Evolutionary conservation across 2,797 vertebrate species (phyloP).

Genomic region (Clarias fuscus): DNA sequence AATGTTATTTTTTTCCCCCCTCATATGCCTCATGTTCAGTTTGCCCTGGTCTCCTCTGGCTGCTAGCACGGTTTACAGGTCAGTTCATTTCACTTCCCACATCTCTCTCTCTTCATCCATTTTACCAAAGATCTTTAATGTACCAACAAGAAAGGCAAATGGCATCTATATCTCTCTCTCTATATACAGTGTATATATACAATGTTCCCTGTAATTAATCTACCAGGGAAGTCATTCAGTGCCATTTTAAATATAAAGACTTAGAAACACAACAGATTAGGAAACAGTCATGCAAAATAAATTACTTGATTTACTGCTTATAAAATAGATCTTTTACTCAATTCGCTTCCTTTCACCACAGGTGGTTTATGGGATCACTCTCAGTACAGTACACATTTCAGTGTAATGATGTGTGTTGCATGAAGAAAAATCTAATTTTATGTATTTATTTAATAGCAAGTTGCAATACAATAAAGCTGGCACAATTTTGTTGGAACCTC

Average conservation of each 20-base stretch:
- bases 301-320: constrained; percentile 27
- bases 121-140: constrained; percentile 33
- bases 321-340: constrained; percentile 23
- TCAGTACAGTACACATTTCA: constrained; percentile 5
- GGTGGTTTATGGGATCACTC: not conserved
- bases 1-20: constrained; percentile 37
- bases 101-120: constrained; percentile 23
- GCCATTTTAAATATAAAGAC: constrained; percentile 8
- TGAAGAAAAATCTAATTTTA: not conserved
- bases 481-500: not conserved
- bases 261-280: too few species aligned
- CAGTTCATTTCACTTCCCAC: constrained; percentile 45
- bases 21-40: constrained; percentile 45
- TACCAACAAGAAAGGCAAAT: constrained; percentile 32
- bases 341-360: not conserved
- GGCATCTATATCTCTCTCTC: not conserved
- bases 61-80: constrained; percentile 45
- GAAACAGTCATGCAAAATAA: constrained; percentile 35
- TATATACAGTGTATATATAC: not conserved
- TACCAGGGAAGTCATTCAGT: not conserved
- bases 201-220: not conserved
- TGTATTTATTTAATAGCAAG: not conserved
- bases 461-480: not conserved
- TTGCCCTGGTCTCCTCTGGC: constrained; percentile 30
- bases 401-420: not conserved